Conservation (phyloP, 2,888 invertebrate genomes). For the Lasiommata megera region DNA sequence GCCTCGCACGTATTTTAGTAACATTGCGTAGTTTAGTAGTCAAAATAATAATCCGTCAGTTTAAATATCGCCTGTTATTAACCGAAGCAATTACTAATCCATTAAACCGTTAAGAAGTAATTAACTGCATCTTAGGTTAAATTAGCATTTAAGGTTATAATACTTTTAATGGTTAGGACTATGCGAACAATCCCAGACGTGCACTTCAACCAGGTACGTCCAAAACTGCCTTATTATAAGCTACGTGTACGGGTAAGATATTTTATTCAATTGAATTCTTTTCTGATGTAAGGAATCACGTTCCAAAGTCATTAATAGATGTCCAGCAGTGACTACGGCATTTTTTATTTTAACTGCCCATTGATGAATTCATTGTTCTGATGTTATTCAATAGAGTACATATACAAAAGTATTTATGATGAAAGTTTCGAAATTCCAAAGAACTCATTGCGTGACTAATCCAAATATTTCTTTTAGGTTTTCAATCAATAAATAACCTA, state of each 20-base stretch:
- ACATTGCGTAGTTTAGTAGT: too few species aligned
- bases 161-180: not conserved
- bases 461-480: not conserved
- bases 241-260: not conserved
- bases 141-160: not conserved
- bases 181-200: not conserved
- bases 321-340: constrained; percentile 50
- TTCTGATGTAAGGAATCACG: constrained; percentile 34
- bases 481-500: not conserved
- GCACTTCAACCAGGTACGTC: not conserved
- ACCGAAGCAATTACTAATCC: too few species aligned
- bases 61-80: too few species aligned
- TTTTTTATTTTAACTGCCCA: constrained; percentile 34
- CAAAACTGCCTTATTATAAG: not conserved
- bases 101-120: not conserved
- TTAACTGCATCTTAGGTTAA: not conserved
- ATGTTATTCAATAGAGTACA: not conserved
- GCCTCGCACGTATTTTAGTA: too few species aligned
- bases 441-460: not conserved
- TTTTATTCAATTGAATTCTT: not conserved
- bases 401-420: not conserved
- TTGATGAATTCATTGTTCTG: constrained; percentile 3
- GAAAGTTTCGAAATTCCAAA: not conserved
- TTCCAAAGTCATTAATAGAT: constrained; percentile 53
- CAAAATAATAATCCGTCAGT: too few species aligned